Base-by-base conservation (phyloP, 1,140 invertebrate genomes). In the Diprion similis region DNA sequence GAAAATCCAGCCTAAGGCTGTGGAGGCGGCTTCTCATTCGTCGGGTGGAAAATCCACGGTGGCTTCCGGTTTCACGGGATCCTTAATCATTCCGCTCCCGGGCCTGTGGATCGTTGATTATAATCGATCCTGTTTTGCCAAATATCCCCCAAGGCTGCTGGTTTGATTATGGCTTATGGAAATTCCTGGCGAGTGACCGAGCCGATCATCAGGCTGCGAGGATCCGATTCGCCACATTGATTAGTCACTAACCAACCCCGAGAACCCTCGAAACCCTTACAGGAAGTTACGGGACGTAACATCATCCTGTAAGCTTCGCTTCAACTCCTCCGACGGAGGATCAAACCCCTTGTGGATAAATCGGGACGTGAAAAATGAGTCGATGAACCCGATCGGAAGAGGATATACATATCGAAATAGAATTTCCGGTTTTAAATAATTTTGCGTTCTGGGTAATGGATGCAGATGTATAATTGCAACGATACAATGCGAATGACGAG, bases 1-100 rank as follows among this genome's bases (percentile, higher is more conserved):
- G 82, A 86, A 86, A 84, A 85, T 84, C 81, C 80, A 80, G 78
- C 80, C 77, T 78, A 74, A 75, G 75, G 77, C 79, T 37, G 2
- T 37, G 78, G 13, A 11, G 37, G 7, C 11, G 18, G 66, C 6
- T 68, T 68, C 66, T 18, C 2, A 37, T 59, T 59, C 51, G 51
- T 59, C 9, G 51, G 24, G 24, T 64, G 59, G 59, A 64, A 18
- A 18, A 64, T 64, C 59, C 13, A 64, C 59, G 59, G 13, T 17
- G 59, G 19, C 66, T 59, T 59, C n/a, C 51, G n/a, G 51, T 15
- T 17, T 37, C 51, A 3, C n/a, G 51, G 51, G 3, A 17, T 59
- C 51, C 51, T 59, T 59, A 59, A 13, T 59, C n/a, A 59, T 59
- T 59, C n/a, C 6, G 51, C 2, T 37, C 6, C 24, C 24, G 24